These are phyloP conservation scores for Coecobrya sp. DNA, from an alignment of 2,888 invertebrate genomes.

Conservation along the genomic window DNA sequence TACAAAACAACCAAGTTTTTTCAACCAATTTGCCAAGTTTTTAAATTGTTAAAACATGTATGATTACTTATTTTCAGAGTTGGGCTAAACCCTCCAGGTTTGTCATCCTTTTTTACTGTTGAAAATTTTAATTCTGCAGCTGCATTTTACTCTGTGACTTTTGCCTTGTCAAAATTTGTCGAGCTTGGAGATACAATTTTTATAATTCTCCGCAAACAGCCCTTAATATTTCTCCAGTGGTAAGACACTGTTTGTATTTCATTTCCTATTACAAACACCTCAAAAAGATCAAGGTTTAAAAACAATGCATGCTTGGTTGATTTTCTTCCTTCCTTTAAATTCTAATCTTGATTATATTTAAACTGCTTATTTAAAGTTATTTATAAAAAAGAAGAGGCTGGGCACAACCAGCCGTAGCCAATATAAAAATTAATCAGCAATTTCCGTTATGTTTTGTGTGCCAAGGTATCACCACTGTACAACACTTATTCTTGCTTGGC, in stretches of 20 bases:
- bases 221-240: conserved; percentile 74
- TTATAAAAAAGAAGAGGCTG: not conserved
- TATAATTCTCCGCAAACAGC: conserved; percentile 69
- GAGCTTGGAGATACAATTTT: conserved; percentile 80
- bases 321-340: not conserved
- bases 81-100: conserved; percentile 66
- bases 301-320: not conserved
- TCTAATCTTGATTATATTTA: no score
- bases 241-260: conserved; percentile 1
- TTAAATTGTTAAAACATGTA: not conserved
- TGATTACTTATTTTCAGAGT: conserved; percentile 14
- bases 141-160: conserved; percentile 71
- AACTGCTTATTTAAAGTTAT: no score
- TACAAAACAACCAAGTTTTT: not conserved
- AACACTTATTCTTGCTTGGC: conserved; percentile 97
- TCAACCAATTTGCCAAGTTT: no score
- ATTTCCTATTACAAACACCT: not conserved
- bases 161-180: conserved; percentile 76
- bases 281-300: not conserved
- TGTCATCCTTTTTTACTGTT: not conserved
- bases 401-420: not conserved
- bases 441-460: conserved; percentile 29
- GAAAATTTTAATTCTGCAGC: no score
- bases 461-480: conserved; percentile 98
- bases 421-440: not conserved